Conservation (phyloP, 1,140 invertebrate genomes). For the Pseudomyrmex gracilis region DNA sequence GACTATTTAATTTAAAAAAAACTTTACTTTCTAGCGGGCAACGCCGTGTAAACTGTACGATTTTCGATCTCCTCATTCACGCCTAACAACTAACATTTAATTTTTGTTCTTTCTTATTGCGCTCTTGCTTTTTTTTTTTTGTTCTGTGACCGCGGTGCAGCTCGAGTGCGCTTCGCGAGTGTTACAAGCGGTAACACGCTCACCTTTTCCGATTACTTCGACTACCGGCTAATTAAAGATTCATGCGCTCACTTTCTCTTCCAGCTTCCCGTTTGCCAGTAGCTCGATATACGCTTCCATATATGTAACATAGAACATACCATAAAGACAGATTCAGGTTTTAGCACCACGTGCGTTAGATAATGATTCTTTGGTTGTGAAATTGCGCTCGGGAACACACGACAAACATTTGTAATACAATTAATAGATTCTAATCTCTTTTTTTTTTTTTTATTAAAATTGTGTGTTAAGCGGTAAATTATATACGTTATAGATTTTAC, state of each 20-base stretch:
- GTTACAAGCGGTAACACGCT: conserved; percentile 54
- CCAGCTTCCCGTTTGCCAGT: conserved; percentile 19
- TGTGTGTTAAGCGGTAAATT: background rate
- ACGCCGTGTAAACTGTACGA: conserved; percentile 2
- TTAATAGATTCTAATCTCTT: background rate
- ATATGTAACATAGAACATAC: conserved; percentile 38
- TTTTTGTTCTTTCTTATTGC: conserved; percentile 23
- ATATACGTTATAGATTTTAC: conserved; percentile 73
- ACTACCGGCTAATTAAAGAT: conserved; percentile 59
- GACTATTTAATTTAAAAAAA: conserved; percentile 66
- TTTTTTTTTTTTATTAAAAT: background rate
- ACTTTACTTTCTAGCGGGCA: conserved; percentile 74
- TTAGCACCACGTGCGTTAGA: conserved; percentile 50
- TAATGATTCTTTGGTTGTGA: conserved; percentile 53
- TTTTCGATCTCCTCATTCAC: conserved; percentile 37
- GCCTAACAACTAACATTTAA: background rate
- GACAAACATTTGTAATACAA: background rate
- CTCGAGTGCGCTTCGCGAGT: conserved; percentile 43
- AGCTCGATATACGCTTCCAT: conserved; percentile 52
- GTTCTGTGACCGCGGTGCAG: conserved; percentile 28
- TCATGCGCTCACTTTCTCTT: conserved; percentile 60
- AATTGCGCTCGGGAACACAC: background rate
- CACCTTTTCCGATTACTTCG: conserved; percentile 65
- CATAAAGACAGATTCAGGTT: conserved; percentile 24
- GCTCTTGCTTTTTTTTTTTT: conserved; percentile 43